phyloP scores from a whole-genome alignment of 2,888 invertebrate genomes.

The Leptinotarsa juncta region DNA sequence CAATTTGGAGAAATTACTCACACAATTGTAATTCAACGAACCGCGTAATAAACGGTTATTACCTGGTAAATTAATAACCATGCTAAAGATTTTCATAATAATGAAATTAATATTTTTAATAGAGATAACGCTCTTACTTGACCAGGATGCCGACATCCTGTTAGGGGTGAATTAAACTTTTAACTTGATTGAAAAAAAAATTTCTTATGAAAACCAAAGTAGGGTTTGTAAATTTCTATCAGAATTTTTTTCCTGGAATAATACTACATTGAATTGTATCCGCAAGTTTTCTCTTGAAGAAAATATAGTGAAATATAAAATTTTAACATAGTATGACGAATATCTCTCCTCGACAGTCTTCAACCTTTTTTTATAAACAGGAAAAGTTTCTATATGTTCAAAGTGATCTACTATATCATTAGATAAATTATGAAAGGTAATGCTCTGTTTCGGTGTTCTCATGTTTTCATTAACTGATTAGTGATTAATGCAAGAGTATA shows the following conservation, averaged over 20 bases:
- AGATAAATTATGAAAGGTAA: neutral
- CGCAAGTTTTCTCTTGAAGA: too few relatives aligned
- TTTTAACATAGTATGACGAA: too few relatives aligned
- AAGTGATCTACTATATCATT: too few relatives aligned
- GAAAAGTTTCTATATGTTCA: too few relatives aligned
- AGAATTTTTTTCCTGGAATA: too few relatives aligned
- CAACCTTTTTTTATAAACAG: neutral
- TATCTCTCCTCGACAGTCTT: neutral
- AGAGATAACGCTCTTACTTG: slow-evolving; percentile 5
- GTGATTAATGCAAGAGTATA: neutral
- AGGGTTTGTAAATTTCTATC: too few relatives aligned
- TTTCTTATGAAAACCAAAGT: too few relatives aligned
- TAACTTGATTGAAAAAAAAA: too few relatives aligned
- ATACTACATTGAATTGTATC: too few relatives aligned
- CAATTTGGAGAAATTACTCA: slow-evolving; percentile 5
- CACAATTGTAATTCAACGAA: slow-evolving; percentile 3
- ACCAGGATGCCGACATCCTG: slow-evolving; percentile 9
- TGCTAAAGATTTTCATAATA: neutral
- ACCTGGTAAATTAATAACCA: neutral
- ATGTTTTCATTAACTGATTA: neutral
- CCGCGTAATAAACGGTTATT: neutral
- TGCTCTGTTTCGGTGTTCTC: neutral
- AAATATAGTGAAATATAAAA: too few relatives aligned
- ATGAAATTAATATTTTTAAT: neutral
- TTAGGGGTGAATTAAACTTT: neutral